Evolutionary conservation across 2,113 vertebrate genomes (phyloP), one percentile per base, ranked within the genome.

Genomic region (Melanostigma gelatinosum): DNA sequence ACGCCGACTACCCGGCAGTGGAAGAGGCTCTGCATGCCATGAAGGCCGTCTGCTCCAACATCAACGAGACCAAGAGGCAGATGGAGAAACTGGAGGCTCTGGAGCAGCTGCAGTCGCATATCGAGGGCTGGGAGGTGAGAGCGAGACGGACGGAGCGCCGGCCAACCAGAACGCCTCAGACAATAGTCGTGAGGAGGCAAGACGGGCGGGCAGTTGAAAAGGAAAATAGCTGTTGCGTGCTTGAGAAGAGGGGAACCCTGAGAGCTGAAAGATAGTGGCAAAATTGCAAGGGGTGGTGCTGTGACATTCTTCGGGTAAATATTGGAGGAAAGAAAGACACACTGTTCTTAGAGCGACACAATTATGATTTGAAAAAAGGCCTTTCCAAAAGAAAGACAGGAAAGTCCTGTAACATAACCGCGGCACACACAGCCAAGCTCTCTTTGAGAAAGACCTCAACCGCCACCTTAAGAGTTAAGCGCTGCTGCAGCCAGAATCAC

Each of bases 21-120:
- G 97, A 98, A 84, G 97, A 96, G 0, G 98, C 98, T 32, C 92
- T 99, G 90, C 97, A 98, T 92, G 96, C 96, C 81, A 99, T 99
- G 98, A 99, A 99, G 94, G 95, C 96, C 0, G 98, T 99, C 60
- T 99, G 98, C 93, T 97, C 96, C 91, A 99, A 99, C 92, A 99
- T 99, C 95, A 99, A 99, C 0, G 98, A 99, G 94, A 98, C 98
- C 89, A 99, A 99, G 94, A 95, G 98, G 84, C 97, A 99, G 93
- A 99, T 99, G 98, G 98, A 99, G 92, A 98, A 98, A 88, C 93
- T 99, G 89, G 98, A 99, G 88, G 97, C 96, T 11, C 94, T 99
- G 58, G 98, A 99, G 80, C 97, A 99, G 90, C 92, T 99, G 76
- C 98, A 99, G 95, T 99, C 98, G 0, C 97, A 97, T 94, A 99